Base-by-base conservation (phyloP, 2,113 vertebrate genomes). In the Pandion haliaetus region DNA sequence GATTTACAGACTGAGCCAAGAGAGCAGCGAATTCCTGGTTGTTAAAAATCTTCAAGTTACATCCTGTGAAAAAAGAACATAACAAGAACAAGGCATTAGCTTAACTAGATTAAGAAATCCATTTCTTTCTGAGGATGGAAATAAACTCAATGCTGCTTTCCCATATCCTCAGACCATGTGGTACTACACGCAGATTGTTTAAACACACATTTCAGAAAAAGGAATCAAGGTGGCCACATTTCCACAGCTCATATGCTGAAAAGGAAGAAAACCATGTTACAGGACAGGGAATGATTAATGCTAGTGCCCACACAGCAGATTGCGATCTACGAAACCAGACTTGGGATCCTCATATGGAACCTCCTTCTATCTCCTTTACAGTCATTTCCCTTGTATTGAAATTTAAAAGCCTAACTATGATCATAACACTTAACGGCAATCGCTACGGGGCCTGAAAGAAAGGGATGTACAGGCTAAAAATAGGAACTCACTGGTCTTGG, bases 31-130 rank as follows among this genome's bases (percentile, higher is more conserved):
- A 99, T 95, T 99, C 99, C 98, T 99, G 99, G 98, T 99, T 99
- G 98, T 99, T 99, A 92, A 99, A 99, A 40, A 99, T 99, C 99
- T 99, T 99, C 98, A 99, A 96, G 98, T 99, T 99, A 76, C 99
- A 99, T 10, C 99, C 99, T 99, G 98, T 9, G 87, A 18, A 50
- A 20, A 65, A 67, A 93, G 50, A 20, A 81, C 14, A 87, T 2
- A 11, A 62, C 54, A 77, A 36, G 79, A 69, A 42, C 15, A 7
- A 49, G 52, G 55, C 42, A 2, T 92, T 31, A 82, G 67, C 13
- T 59, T 8, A 2, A 13, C 1, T 3, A 29, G 2, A 23, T 3
- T 3, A 70, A 45, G 54, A 44, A 45, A 38, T 29, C 19, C 7
- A 0, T 6, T 5, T 70, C 82, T 57, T 67, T 4, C 61, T 12